phyloP scores from a whole-genome alignment of 2,888 invertebrate genomes.

The Pelosia muscerda region DNA sequence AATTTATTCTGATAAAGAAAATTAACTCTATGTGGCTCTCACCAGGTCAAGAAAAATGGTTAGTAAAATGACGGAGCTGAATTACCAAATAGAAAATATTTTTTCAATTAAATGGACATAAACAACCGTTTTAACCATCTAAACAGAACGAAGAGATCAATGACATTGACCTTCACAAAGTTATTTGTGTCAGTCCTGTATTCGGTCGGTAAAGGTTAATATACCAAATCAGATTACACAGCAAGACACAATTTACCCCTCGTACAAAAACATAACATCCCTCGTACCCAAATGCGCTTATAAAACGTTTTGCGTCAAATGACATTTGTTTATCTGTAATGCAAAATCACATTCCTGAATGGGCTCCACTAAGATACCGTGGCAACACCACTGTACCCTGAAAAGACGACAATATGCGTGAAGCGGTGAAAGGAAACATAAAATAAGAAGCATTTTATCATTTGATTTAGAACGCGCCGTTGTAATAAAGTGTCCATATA shows the following conservation, averaged over 20 bases:
- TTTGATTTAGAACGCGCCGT: conserved; percentile 85
- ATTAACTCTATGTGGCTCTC: background rate
- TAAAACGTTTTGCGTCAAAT: conserved; percentile 27
- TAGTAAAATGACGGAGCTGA: background rate
- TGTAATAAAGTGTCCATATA: conserved; percentile 86
- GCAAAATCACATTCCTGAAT: conserved; percentile 40
- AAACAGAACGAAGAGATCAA: background rate
- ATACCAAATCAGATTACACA: background rate
- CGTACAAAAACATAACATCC: background rate
- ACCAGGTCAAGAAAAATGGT: background rate
- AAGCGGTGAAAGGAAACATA: conserved; percentile 78
- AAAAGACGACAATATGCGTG: conserved; percentile 76
- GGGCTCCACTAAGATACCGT: conserved; percentile 38
- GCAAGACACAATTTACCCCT: background rate
- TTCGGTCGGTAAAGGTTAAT: conserved; percentile 1
- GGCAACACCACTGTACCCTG: conserved; percentile 56
- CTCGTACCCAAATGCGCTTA: background rate
- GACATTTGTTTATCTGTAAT: conserved; percentile 36
- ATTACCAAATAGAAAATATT: background rate
- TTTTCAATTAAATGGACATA: background rate
- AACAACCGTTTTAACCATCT: background rate
- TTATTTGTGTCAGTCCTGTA: background rate
- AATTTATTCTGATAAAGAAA: background rate
- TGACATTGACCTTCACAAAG: background rate
- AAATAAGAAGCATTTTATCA: conserved; percentile 86